Base-by-base conservation (phyloP, 1,140 invertebrate genomes). In the Drosophila littoralis region DNA sequence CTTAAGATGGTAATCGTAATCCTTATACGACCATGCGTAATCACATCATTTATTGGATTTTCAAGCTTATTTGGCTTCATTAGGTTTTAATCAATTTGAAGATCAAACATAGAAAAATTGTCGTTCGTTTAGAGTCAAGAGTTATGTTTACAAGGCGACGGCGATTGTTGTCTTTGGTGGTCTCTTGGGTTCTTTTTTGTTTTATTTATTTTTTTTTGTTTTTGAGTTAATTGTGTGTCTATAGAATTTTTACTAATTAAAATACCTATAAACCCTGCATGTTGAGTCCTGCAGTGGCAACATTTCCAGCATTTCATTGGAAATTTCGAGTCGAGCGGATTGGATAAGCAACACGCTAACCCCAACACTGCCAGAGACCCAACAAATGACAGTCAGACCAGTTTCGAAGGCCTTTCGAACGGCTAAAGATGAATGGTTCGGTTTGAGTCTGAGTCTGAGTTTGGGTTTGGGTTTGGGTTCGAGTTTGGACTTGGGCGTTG, bases 371-470 rank as follows among this genome's bases (percentile, higher is more conserved):
- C 60, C 69, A 46, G 45, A 68, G 77, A 60, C 57, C 78, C 71
- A 69, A 74, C 67, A 71, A 75, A 75, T 75, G 72, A 75, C 67
- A 59, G 59, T 52, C 74, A 60, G 70, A 77, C 75, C 69, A 65
- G 73, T 75, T 75, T 67, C 63, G 63, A 73, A 66, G 63, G 50
- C 64, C 85, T 75, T 84, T 84, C 67, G 80, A 88, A 75, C 77
- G 84, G 85, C 84, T 64, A 88, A 88, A 89, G 84, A 89, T 89
- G 84, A 89, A 89, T 89, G 85, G 84, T 61, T 79, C 77, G 66
- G 8, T 17, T 63, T 45, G 17, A 54, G 45, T 51, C 55, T 48
- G 64, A 63, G 4, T 67, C 33, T 52, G 17, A 36, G 12, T 32
- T 6, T 13, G 40, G 17, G 48, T 33, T 36, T 40, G 51, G 48